Evolutionary conservation across 2,888 invertebrate species (phyloP).

Genomic region (Acrobasis repandana): DNA sequence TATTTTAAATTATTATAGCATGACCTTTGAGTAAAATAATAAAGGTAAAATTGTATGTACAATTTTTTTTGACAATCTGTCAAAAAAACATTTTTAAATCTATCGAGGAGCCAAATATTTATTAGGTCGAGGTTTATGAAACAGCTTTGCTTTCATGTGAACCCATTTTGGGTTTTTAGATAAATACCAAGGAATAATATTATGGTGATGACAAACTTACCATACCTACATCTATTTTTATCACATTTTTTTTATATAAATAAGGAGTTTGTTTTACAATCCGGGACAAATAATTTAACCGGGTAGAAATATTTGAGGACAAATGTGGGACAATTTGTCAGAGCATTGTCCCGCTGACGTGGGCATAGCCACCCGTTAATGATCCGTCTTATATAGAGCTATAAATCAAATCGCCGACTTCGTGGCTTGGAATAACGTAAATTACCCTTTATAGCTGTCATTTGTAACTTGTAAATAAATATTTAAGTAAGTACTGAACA

Average conservation of each 20-base stretch:
- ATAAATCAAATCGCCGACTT: constrained; percentile 19
- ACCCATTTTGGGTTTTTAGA: too few relatives aligned
- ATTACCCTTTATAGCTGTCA: background rate
- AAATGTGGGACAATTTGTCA: constrained; percentile 39
- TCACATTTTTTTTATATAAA: background rate
- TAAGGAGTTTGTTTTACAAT: background rate
- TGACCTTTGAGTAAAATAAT: too few relatives aligned
- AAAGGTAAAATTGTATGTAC: too few relatives aligned
- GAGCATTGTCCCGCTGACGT: constrained; percentile 23
- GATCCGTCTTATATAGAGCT: constrained; percentile 20
- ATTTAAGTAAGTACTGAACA: too few relatives aligned
- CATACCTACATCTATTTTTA: too few relatives aligned
- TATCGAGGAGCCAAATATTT: too few relatives aligned
- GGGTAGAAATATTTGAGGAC: constrained; percentile 23
- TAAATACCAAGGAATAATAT: too few relatives aligned
- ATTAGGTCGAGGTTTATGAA: too few relatives aligned
- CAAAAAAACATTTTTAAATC: background rate
- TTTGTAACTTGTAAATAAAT: background rate
- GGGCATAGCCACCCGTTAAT: constrained; percentile 26
- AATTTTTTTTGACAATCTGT: background rate
- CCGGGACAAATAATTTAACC: constrained; percentile 22
- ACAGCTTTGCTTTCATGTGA: too few relatives aligned
- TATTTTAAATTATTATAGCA: too few relatives aligned
- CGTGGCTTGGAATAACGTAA: background rate
- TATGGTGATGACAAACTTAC: too few relatives aligned